phyloP scores from a whole-genome alignment of 30 jellyfish, hydroid and myxozoan species.

The Turritopsis rubra region DNA sequence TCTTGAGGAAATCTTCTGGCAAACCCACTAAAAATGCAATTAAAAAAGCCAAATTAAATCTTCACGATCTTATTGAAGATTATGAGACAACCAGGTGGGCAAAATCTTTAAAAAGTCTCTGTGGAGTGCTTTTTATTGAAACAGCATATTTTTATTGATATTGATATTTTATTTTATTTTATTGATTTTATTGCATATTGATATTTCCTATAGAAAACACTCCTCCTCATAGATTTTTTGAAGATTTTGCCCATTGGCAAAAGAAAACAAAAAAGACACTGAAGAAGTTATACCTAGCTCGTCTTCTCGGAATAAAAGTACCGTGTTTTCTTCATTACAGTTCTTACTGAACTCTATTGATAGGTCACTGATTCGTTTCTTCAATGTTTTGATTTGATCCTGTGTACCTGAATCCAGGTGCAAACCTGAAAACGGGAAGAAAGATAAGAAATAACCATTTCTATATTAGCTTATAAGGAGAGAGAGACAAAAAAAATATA shows the following conservation, averaged over 20 bases:
- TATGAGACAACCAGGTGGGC: too few species aligned
- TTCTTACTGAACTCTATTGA: conserved; percentile 80
- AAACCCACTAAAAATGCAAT: conserved; percentile 36
- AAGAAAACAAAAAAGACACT: not conserved
- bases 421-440: conserved; percentile 6
- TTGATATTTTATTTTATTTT: too few species aligned
- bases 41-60: not conserved
- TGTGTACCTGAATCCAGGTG: conserved; percentile 58
- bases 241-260: too few species aligned
- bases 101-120: too few species aligned
- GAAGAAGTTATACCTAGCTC: conserved; percentile 36
- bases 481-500: too few species aligned
- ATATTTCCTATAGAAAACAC: too few species aligned
- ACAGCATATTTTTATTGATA: too few species aligned
- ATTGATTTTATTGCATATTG: too few species aligned
- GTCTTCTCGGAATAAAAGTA: conserved; percentile 54
- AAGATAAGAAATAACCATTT: not conserved
- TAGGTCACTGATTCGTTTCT: conserved; percentile 79
- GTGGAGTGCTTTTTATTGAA: too few species aligned
- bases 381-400: conserved; percentile 51
- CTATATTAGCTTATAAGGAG: too few species aligned
- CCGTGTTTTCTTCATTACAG: conserved; percentile 73
- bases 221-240: too few species aligned
- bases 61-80: too few species aligned
- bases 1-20: conserved; percentile 58